Percentiles rank a stretch among this genome's conserved stretches.
These are phyloP conservation scores for Hippasteria phrygiana DNA, from an alignment of 53 echinoderm and acorn worm species.

Conservation along the genomic window DNA sequence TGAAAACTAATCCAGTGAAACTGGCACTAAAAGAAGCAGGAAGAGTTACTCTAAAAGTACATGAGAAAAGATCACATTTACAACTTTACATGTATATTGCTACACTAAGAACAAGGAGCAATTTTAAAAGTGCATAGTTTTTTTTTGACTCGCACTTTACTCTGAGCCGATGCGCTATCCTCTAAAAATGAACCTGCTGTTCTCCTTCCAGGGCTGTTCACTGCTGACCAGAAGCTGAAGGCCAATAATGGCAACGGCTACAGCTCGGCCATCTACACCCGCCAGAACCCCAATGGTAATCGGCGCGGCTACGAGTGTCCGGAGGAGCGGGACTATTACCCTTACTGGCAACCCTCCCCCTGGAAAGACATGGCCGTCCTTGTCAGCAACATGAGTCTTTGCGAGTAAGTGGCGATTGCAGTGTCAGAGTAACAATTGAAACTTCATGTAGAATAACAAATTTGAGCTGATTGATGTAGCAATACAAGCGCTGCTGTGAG, in stretches of 20 bases:
- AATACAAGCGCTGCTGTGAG: too few relatives aligned
- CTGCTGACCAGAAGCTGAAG: slow-evolving; percentile 94
- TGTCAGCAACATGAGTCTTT: slow-evolving; percentile 79
- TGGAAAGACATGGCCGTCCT: slow-evolving; percentile 95
- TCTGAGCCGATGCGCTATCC: background rate
- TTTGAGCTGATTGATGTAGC: too few relatives aligned
- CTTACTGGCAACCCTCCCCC: slow-evolving; percentile 96
- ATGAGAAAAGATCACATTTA: too few relatives aligned
- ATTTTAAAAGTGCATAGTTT: too few relatives aligned
- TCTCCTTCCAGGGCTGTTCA: slow-evolving; percentile 83
- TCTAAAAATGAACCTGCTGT: background rate
- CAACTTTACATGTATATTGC: too few relatives aligned
- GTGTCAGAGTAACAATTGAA: background rate
- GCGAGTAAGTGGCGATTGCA: slow-evolving; percentile 77
- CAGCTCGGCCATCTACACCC: slow-evolving; percentile 94
- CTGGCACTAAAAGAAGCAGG: too few relatives aligned
- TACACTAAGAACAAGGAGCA: too few relatives aligned
- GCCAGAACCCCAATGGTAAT: slow-evolving; percentile 97
- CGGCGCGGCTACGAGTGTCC: slow-evolving; percentile 95
- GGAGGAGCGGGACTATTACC: slow-evolving; percentile 97
- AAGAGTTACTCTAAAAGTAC: too few relatives aligned
- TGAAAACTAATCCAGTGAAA: too few relatives aligned
- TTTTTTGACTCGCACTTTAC: background rate
- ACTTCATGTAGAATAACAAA: background rate
- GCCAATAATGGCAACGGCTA: slow-evolving; percentile 83